These are phyloP conservation scores for Otus sunia DNA, from an alignment of 2,113 vertebrate genomes.

Conservation along the genomic window DNA sequence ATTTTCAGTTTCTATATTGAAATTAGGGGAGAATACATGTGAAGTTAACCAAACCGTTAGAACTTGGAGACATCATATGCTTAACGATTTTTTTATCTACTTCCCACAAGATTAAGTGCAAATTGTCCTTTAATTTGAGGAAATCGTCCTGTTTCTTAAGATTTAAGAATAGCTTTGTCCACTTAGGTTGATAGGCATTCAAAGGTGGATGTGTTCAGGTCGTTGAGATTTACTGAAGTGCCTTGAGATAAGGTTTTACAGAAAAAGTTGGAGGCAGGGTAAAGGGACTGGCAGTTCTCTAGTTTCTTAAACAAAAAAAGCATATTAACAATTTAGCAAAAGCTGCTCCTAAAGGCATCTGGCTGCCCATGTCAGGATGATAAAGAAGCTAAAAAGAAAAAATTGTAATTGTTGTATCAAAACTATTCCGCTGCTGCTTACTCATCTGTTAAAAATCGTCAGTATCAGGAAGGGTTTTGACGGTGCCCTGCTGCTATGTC, in stretches of 20 bases:
- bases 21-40: neutral
- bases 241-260: neutral
- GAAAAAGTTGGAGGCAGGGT: neutral
- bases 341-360: slow-evolving; percentile 1
- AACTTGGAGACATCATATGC: neutral
- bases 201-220: neutral
- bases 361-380: slow-evolving; percentile 59
- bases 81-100: neutral
- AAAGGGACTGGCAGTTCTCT: neutral
- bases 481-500: slow-evolving; percentile 86
- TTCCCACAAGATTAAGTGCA: neutral
- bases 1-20: neutral
- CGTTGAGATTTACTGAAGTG: neutral
- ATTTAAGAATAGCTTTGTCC: neutral
- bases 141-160: neutral
- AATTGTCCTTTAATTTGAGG: neutral
- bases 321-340: neutral
- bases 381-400: slow-evolving; percentile 64
- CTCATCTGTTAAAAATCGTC: slow-evolving; percentile 85
- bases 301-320: neutral
- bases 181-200: neutral
- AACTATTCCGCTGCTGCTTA: slow-evolving; percentile 80
- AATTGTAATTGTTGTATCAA: slow-evolving; percentile 64
- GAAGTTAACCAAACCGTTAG: neutral
- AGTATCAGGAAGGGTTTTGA: slow-evolving; percentile 79